Evolutionary conservation across 2,113 vertebrate genomes (phyloP), one percentile per base, ranked within the genome.

Genomic region (Tragelaphus imberbis): DNA sequence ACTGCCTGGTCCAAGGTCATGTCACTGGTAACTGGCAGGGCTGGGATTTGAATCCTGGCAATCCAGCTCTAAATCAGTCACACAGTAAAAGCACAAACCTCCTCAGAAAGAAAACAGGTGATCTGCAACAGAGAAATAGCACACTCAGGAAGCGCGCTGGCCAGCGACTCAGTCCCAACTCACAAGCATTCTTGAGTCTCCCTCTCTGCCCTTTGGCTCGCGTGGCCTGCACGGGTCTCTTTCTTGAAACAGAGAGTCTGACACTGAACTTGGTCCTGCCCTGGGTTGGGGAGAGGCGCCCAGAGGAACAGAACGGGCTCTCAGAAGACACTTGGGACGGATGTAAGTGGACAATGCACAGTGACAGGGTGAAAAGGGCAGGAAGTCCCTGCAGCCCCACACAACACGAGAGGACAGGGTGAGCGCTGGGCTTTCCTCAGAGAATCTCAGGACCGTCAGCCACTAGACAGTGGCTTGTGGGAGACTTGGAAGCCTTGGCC

Each of bases 341-440:
- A 19, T 7, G 0, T 13, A 30, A 51, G n/a, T 33, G 3, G 7
- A 28, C 13, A 7, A 5, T 2, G 1, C 47, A 59, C 14, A 6
- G 40, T 4, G 40, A 49, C 17, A 13, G 27, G 47, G 49, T 3
- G 63, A n/a, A 61, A n/a, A 47, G 40, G 14, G 7, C 21, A 15
- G 68, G 53, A 58, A 63, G 61, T 6, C 47, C 17, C 65, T 56
- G 14, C 33, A 89, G 6, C 12, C 8, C 56, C 36, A 8, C 16
- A 16, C 23, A 12, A 81, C 27, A 27, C 15, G 4, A 33, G 0
- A 25, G 59, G 13, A 59, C 21, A 56, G 56, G 40, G 11, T 15
- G 25, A 36, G 53, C 11, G 5, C 47, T 13, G 15, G 17, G 14
- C n/a, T 92, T 92, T 51, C 21, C 1, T 21, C 44, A 28, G 1